Evolutionary conservation across 2,888 invertebrate genomes (phyloP).

Genomic region (Leucophenga maculata): DNA sequence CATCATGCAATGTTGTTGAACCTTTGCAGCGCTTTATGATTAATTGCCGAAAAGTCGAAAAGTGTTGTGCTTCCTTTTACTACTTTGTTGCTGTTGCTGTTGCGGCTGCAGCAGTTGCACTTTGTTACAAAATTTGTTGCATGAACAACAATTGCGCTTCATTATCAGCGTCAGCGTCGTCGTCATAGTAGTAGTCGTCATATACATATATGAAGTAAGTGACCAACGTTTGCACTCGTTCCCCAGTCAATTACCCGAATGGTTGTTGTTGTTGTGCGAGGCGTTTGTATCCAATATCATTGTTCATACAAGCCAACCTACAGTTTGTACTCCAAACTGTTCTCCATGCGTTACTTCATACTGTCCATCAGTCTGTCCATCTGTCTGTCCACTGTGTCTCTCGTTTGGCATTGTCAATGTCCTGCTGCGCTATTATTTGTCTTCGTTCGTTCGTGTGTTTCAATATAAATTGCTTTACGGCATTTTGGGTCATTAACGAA

Average conservation of each 20-base stretch:
- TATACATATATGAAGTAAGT: slow-evolving; percentile 25
- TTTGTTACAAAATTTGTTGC: slow-evolving; percentile 38
- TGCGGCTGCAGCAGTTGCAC: slow-evolving; percentile 46
- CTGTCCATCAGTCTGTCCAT: slow-evolving; percentile 24
- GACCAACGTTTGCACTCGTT: slow-evolving; percentile 28
- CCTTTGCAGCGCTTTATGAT: slow-evolving; percentile 46
- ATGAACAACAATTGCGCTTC: slow-evolving; percentile 60
- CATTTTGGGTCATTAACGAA: slow-evolving; percentile 70
- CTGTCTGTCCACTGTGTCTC: slow-evolving; percentile 26
- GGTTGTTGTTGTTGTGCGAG: neutral
- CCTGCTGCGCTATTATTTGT: slow-evolving; percentile 70
- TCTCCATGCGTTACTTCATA: too few relatives aligned
- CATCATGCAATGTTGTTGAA: neutral
- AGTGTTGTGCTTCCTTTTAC: slow-evolving; percentile 10
- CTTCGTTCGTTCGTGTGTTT: slow-evolving; percentile 48
- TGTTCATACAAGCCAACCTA: neutral
- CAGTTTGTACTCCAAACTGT: neutral
- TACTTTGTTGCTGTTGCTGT: slow-evolving; percentile 25
- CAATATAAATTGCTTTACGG: slow-evolving; percentile 68
- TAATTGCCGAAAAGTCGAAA: slow-evolving; percentile 48
- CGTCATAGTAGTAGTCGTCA: slow-evolving; percentile 26
- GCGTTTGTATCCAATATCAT: neutral
- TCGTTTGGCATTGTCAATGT: slow-evolving; percentile 68
- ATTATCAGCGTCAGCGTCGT: slow-evolving; percentile 56
- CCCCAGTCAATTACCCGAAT: slow-evolving; percentile 53